Conservation (phyloP, 2,888 invertebrate species). For the Julus scanicus region DNA sequence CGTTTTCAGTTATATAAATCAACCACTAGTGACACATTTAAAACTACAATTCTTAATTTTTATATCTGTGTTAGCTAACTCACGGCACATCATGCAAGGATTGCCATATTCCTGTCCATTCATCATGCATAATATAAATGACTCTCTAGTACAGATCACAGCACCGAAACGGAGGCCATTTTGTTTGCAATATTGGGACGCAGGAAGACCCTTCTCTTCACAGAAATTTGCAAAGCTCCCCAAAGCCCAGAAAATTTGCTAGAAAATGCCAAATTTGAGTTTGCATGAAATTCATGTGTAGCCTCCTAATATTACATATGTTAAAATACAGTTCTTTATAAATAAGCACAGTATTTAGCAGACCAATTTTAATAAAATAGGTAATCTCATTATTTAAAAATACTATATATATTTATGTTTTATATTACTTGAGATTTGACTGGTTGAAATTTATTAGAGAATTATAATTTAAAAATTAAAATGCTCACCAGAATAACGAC, state of each 20-base stretch:
- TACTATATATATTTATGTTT: too few relatives aligned
- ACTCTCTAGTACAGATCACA: too few relatives aligned
- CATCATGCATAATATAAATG: too few relatives aligned
- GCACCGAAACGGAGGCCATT: not conserved
- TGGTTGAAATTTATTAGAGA: too few relatives aligned
- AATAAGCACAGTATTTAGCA: not conserved
- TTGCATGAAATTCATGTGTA: not conserved
- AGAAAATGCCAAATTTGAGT: not conserved
- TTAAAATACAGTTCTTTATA: not conserved
- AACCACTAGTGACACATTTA: too few relatives aligned
- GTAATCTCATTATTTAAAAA: not conserved
- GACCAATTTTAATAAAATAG: not conserved
- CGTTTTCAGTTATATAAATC: too few relatives aligned
- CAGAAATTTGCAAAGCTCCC: not conserved
- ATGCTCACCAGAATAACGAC: not conserved
- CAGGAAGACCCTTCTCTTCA: not conserved
- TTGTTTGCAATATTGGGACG: not conserved
- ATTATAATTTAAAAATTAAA: not conserved
- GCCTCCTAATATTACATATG: too few relatives aligned
- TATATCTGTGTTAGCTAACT: too few relatives aligned
- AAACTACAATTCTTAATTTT: too few relatives aligned
- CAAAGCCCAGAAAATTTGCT: constrained; percentile 20
- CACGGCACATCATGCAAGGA: too few relatives aligned
- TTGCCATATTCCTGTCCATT: too few relatives aligned
- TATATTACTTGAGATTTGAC: too few relatives aligned